Base-by-base conservation (phyloP, 2,888 invertebrate species). In the Diarsia mendica region DNA sequence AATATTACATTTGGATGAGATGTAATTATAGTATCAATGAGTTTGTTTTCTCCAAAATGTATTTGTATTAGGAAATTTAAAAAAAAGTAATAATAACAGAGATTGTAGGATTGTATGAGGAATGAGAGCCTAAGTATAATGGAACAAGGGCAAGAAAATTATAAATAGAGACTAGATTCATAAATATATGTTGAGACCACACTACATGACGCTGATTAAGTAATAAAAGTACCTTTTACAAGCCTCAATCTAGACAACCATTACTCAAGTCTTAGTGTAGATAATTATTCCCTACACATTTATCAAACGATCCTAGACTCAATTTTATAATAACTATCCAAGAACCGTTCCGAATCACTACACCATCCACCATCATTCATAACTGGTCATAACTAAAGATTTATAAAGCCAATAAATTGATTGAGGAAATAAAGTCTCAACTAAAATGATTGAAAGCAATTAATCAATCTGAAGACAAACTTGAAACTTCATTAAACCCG, bases 391-490 rank as follows among this genome's bases (percentile, higher is more conserved):
- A 70, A 71, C 51, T 65, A 44, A 81, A 77, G 68, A 84, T 87
- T 84, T 85, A 85, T 82, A 70, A 60, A 61, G 18, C 53, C 67
- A 73, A 82, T 84, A 84, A 78, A 82, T 79, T 72, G 72, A 75
- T 77, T 66, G 76, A 77, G 67, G 72, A 80, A 73, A 85, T 85
- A 63, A 74, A 75, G 51, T 68, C 67, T 75, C 55, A 55, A 78
- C 39, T 51, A 55, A 70, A 76, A 76, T 85, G 71, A 86, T 83
- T 72, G 74, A 78, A 82, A 61, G 58, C 39, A 71, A 75, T 72
- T 63, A 75, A 79, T 75, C 55, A 75, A 67, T 73, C 11, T 28
- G 53, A 68, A 71, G 71, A 75, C 65, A 73, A 73, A 79, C 67
- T 75, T 75, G 67, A 69, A 80, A 75, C 70, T 78, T 76, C 70